Evolutionary conservation across 2,113 vertebrate species (phyloP).

Genomic region (Chloropsis hardwickii): DNA sequence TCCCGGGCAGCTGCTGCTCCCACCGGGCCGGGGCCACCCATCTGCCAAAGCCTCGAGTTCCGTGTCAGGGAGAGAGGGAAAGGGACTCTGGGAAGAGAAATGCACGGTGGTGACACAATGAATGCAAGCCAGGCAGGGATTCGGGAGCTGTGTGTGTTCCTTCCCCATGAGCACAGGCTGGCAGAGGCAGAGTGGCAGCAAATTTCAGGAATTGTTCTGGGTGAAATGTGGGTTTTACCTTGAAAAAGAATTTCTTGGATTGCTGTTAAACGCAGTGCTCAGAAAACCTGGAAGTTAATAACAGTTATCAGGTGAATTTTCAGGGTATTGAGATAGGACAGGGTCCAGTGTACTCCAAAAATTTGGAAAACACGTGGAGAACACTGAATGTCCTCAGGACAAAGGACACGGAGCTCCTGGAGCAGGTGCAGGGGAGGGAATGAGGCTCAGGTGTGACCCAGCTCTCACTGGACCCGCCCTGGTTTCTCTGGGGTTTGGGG

Average conservation of each 20-base stretch:
- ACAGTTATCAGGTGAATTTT: fast-evolving
- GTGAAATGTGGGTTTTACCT: fast-evolving
- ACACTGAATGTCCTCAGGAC: background rate
- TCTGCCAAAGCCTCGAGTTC: background rate
- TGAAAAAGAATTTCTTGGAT: fast-evolving
- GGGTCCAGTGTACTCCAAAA: background rate
- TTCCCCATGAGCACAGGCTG: background rate
- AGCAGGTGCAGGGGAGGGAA: background rate
- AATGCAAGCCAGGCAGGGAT: background rate
- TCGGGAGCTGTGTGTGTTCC: fast-evolving
- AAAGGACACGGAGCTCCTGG: background rate
- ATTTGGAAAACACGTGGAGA: fast-evolving
- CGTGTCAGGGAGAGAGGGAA: background rate
- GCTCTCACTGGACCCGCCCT: fast-evolving
- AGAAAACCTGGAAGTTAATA: background rate
- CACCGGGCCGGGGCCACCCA: background rate
- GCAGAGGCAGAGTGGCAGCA: background rate
- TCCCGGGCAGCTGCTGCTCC: background rate
- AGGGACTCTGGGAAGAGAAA: background rate
- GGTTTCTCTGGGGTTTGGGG: background rate
- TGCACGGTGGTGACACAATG: background rate
- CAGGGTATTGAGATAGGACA: no score
- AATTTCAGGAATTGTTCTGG: background rate
- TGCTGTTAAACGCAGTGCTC: background rate
- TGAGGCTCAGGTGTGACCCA: fast-evolving